These are phyloP conservation scores for Odontocerum albicorne DNA, from an alignment of 2,888 invertebrate genomes.

Conservation along the genomic window DNA sequence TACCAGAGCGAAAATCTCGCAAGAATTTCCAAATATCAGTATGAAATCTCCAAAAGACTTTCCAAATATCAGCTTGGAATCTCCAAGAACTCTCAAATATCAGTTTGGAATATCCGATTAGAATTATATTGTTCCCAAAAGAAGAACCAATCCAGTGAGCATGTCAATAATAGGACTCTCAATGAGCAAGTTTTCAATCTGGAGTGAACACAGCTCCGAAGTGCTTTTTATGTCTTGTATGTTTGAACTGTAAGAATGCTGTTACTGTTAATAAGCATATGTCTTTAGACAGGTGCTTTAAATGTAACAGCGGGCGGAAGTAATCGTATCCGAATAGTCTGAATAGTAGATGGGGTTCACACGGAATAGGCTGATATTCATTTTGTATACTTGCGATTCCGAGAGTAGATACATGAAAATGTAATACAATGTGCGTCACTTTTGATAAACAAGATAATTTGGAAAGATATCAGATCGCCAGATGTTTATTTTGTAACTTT, in stretches of 20 bases:
- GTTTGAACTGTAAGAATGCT: conserved; percentile 47
- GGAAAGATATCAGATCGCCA: background rate
- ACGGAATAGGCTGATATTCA: conserved; percentile 58
- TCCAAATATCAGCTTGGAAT: no score
- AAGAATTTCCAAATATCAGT: no score
- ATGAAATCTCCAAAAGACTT: no score
- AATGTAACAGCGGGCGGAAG: conserved; percentile 41
- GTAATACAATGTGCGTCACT: conserved; percentile 40
- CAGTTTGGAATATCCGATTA: no score
- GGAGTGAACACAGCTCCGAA: conserved; percentile 19
- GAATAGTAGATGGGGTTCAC: conserved; percentile 69
- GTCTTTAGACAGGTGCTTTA: conserved; percentile 36
- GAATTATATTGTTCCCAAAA: conserved; percentile 1
- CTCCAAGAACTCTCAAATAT: no score
- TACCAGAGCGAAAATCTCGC: background rate
- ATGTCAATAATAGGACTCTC: conserved; percentile 3
- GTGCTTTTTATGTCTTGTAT: conserved; percentile 50
- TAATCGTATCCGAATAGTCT: conserved; percentile 67
- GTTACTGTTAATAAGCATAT: conserved; percentile 44
- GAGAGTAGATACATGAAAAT: conserved; percentile 54
- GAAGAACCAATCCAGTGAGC: conserved; percentile 11
- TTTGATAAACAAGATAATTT: conserved; percentile 11
- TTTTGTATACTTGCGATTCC: conserved; percentile 51
- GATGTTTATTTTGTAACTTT: conserved; percentile 1
- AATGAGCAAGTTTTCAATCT: conserved; percentile 18